Conservation (phyloP, 1,140 invertebrate genomes). For the Heterodera schachtii region DNA sequence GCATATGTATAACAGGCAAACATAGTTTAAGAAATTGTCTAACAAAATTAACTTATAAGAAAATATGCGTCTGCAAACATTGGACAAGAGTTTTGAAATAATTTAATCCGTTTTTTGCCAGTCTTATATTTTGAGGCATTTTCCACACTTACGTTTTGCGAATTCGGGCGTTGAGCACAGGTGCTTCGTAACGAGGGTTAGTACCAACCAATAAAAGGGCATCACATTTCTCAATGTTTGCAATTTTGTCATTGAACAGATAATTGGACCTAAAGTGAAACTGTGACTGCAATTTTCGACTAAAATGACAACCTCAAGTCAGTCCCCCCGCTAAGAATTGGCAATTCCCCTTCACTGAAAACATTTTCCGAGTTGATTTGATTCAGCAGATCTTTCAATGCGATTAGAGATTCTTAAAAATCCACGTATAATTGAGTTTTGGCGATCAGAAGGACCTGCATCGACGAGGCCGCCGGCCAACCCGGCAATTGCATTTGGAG, state of each 20-base stretch:
- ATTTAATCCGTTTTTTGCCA: too few species aligned
- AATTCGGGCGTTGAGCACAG: constrained; percentile 89
- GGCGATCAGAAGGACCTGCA: constrained; percentile 71
- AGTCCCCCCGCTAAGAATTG: constrained; percentile 79
- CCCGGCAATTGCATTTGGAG: constrained; percentile 75
- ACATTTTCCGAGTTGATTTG: constrained; percentile 80
- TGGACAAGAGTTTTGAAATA: too few species aligned
- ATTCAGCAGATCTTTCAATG: constrained; percentile 92
- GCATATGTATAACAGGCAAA: too few species aligned
- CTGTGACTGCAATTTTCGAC: neutral
- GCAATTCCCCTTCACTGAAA: constrained; percentile 87
- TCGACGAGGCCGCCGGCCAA: constrained; percentile 87
- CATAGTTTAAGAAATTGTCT: too few species aligned
- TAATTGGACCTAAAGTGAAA: constrained; percentile 66
- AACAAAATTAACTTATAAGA: too few species aligned
- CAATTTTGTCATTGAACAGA: constrained; percentile 68
- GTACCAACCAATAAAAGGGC: constrained; percentile 88
- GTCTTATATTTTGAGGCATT: neutral
- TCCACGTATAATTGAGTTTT: constrained; percentile 9
- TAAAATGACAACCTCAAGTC: constrained; percentile 75
- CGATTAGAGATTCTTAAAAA: constrained; percentile 74
- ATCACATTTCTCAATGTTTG: constrained; percentile 87
- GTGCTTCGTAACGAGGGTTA: constrained; percentile 96
- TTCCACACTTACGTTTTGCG: constrained; percentile 73
- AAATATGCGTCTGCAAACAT: too few species aligned